phyloP scores from a whole-genome alignment of 92 coral and sea anemone genomes.

The Paramuricea clavata region DNA sequence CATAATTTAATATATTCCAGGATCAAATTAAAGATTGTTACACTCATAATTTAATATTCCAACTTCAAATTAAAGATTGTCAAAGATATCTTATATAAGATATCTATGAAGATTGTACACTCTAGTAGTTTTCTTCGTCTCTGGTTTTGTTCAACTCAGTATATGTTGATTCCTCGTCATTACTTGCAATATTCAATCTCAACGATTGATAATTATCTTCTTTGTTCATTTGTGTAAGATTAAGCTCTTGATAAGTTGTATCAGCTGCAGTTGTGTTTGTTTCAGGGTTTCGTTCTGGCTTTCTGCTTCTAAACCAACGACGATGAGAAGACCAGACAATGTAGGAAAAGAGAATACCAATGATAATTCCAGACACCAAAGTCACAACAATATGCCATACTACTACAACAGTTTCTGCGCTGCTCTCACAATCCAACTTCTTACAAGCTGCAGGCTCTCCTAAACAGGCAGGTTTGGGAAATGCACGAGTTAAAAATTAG shows the following conservation, averaged over 20 bases:
- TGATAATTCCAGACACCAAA: neutral
- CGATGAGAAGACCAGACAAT: neutral
- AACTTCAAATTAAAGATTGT: neutral
- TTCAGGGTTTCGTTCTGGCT: neutral
- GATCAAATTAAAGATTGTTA: no score
- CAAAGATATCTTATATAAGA: no score
- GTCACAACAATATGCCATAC: neutral
- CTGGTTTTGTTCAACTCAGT: neutral
- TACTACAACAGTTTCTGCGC: no score
- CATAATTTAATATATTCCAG: no score
- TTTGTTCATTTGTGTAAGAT: neutral
- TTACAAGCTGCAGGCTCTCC: no score
- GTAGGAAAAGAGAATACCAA: neutral
- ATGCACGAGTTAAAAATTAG: no score
- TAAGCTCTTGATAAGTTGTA: neutral
- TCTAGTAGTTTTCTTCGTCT: neutral
- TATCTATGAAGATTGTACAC: neutral
- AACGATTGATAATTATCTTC: neutral
- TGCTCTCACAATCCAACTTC: no score
- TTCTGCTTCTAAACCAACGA: neutral
- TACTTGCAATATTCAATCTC: neutral
- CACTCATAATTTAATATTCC: no score
- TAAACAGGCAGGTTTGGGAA: no score
- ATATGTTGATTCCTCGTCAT: neutral
- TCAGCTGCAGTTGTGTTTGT: neutral